Conservation (phyloP, 2,113 vertebrate genomes). For the Pangasianodon gigas region DNA sequence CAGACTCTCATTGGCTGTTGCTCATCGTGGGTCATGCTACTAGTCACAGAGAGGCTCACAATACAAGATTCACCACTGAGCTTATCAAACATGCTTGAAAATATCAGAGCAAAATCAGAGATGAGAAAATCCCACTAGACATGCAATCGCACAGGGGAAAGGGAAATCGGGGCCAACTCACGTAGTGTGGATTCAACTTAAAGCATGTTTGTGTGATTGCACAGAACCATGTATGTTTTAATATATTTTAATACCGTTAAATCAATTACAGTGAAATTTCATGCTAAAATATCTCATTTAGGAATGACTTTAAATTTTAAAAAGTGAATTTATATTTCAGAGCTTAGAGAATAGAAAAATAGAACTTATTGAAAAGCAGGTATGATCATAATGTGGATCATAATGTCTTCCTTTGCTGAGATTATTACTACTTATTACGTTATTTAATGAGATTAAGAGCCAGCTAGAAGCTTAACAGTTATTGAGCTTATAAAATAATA, state of each 20-base stretch:
- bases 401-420: neutral
- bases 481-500: neutral
- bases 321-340: no score
- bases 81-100: no score
- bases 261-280: no score
- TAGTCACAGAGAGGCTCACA: no score
- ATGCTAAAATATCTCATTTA: no score
- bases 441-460: neutral
- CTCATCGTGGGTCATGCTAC: no score
- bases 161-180: neutral
- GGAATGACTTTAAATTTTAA: no score
- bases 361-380: neutral
- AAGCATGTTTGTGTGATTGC: neutral
- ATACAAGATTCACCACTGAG: no score
- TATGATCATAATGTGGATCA: neutral
- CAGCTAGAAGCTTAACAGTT: neutral
- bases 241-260: no score
- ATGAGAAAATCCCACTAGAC: no score
- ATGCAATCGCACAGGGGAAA: neutral
- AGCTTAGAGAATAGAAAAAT: neutral
- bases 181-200: neutral
- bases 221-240: no score
- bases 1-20: no score
- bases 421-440: neutral
- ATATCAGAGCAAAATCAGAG: neutral